phyloP scores from a whole-genome alignment of 2,888 invertebrate species.

The Epirrita christyi region DNA sequence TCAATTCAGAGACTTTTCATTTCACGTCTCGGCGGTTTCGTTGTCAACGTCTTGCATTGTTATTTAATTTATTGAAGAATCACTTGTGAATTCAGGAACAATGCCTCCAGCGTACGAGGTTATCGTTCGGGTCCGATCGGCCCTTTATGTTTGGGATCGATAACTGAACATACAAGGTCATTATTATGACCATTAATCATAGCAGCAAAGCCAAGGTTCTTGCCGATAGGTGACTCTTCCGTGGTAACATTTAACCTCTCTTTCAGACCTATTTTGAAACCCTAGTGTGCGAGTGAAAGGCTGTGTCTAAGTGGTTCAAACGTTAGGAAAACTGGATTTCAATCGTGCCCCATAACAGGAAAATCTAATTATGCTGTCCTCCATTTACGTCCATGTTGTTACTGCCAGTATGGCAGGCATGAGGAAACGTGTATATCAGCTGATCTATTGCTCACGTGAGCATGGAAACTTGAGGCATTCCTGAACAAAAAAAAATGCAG shows the following conservation, averaged over 20 bases:
- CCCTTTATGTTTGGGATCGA: conserved; percentile 35
- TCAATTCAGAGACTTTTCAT: conserved; percentile 51
- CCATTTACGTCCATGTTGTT: conserved; percentile 49
- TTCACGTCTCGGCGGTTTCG: conserved; percentile 53
- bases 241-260: conserved; percentile 46
- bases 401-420: conserved; percentile 44
- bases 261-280: conserved; percentile 36
- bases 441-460: conserved; percentile 23
- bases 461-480: neutral
- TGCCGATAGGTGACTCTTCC: conserved; percentile 54
- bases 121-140: conserved; percentile 15
- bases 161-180: conserved; percentile 43
- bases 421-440: conserved; percentile 51
- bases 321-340: conserved; percentile 49
- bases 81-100: conserved; percentile 15
- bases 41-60: conserved; percentile 28
- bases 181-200: conserved; percentile 51
- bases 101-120: conserved; percentile 11
- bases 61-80: conserved; percentile 13
- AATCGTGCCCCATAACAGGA: conserved; percentile 54
- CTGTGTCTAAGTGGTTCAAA: conserved; percentile 45
- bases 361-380: conserved; percentile 53
- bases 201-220: conserved; percentile 50
- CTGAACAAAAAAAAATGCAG: conserved; percentile 3
- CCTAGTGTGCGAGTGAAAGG: conserved; percentile 41